A percentile compares a stretch with the other conserved stretches of the same genome.
phyloP scores from a whole-genome alignment of 2,797 vertebrate genomes.

The Pristis pectinata region DNA sequence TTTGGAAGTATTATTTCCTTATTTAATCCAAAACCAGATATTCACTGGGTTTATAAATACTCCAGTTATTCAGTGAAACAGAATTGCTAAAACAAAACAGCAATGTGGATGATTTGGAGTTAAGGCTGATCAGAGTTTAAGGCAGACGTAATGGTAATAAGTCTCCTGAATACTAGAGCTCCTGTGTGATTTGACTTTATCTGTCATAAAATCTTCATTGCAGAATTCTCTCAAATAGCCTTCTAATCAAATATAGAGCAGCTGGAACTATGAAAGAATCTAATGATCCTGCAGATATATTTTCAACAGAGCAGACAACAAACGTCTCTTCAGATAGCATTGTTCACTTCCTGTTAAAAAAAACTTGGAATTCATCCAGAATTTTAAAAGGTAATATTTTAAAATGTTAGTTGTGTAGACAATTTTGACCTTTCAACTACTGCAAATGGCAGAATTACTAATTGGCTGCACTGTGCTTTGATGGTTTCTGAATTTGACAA shows the following conservation, averaged over 20 bases:
- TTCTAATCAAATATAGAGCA: not conserved
- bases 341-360: not conserved
- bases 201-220: constrained; percentile 13
- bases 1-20: not conserved
- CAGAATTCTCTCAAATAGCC: not conserved
- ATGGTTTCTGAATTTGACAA: not conserved
- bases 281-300: not conserved
- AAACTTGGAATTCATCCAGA: constrained; percentile 4
- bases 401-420: not conserved
- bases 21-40: not conserved
- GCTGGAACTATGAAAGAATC: not conserved
- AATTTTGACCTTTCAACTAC: not conserved
- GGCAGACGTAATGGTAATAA: not conserved
- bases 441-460: not conserved
- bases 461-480: not conserved
- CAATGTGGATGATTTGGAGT: not conserved
- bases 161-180: constrained; percentile 9
- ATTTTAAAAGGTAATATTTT: not conserved
- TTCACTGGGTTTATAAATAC: not conserved
- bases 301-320: not conserved
- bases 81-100: too few relatives aligned
- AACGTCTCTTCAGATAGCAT: not conserved
- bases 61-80: not conserved
- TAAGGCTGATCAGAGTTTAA: not conserved
- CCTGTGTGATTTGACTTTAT: not conserved